Base-by-base conservation (phyloP, 2,797 vertebrate genomes). In the Holocentrus rufus region DNA sequence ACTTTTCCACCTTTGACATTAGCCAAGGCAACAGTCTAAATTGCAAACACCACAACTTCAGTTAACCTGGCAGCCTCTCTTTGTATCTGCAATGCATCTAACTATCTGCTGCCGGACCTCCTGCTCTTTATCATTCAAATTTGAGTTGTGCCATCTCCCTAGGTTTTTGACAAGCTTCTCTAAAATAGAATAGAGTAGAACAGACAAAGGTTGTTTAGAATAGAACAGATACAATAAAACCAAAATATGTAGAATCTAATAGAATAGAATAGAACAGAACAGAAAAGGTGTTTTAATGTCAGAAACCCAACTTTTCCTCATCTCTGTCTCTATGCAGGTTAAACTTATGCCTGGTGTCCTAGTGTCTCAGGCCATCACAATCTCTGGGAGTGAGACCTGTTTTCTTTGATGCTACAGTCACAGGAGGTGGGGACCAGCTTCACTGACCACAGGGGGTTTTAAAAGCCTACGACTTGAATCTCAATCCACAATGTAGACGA, bases 11-110 rank as follows among this genome's bases (percentile, higher is more conserved):
- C 25, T 27, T 27, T 5, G 65, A 76, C 17, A 23, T 67, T 18
- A 27, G 18, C 54, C 11, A 0, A 72, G 67, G 50, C 67, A 76
- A 23, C 61, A 53, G 25, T 57, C 57, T 25, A 74, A 67, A 72
- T 61, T 69, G 74, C 14, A 55, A 57, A 52, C 63, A 17, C 68
- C 63, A 44, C 44, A 25, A 55, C 54, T 60, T 36, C 9, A 36
- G 10, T 10, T 7, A 34, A 30, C 42, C 11, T 46, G 23, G 30
- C 55, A 65, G 49, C 23, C 36, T 23, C 55, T 72, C 46, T 63
- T 22, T 14, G 6, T 0, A 1, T 17, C 27, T 17, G 25, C 23
- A 36, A 36, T 7, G 7, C 34, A 6, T 36, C 34, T 36, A 36
- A 36, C 34, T 1, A 36, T 7, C 7, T 36, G 7, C 34, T 36